Evolutionary conservation across 2,113 vertebrate genomes (phyloP).

Genomic region (Phalacrocorax pelagicus): DNA sequence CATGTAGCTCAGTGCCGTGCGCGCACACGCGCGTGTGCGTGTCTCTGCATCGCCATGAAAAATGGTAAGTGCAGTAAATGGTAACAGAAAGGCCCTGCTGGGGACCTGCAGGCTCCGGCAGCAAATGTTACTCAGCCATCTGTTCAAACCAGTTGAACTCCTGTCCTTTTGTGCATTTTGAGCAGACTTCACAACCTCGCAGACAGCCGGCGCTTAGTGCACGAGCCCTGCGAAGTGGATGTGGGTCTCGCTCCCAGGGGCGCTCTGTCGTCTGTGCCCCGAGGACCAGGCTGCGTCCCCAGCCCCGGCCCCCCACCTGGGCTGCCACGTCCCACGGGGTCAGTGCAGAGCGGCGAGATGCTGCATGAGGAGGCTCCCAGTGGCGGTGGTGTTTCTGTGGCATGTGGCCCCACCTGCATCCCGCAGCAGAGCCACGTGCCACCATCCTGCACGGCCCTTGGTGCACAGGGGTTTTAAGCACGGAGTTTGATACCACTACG

Average conservation of each 20-base stretch:
- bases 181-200: background rate
- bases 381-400: background rate
- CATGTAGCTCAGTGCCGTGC: background rate
- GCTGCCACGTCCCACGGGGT: fast-evolving
- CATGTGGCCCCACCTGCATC: fast-evolving
- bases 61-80: background rate
- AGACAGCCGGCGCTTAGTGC: fast-evolving
- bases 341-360: fast-evolving
- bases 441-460: background rate
- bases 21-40: background rate
- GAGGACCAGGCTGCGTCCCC: fast-evolving
- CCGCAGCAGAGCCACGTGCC: background rate
- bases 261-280: fast-evolving
- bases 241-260: background rate
- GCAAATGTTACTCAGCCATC: background rate
- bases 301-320: background rate
- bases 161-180: fast-evolving
- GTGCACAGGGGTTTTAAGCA: fast-evolving
- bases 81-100: background rate
- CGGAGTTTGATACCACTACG: fast-evolving
- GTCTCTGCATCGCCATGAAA: background rate
- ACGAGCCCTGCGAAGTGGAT: fast-evolving
- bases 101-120: background rate
- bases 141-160: background rate
- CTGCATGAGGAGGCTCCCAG: fast-evolving